Base-by-base conservation (phyloP, 2,797 vertebrate genomes). In the Girardinus metallicus region DNA sequence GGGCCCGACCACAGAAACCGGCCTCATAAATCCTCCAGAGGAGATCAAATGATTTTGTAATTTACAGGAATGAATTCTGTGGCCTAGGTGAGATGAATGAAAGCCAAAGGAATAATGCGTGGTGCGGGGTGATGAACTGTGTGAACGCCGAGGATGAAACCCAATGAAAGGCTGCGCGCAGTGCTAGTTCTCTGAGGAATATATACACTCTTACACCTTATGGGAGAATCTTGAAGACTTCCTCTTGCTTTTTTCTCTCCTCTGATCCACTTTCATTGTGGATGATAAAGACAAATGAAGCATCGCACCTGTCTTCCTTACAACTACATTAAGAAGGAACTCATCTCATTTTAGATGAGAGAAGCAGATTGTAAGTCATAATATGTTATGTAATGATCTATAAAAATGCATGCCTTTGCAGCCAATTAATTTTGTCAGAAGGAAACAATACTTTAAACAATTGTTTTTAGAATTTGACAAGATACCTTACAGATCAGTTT, bases 21-120 rank as follows among this genome's bases (percentile, higher is more conserved):
- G 87, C 82, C 77, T 79, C 75, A 70, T 90, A 90, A 91, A 91
- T 86, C 83, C 85, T 83, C 43, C 74, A 46, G 74, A 74, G 78
- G 83, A 80, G 91, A 92, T 80, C 41, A 79, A 83, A 68, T 55
- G 80, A 88, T 88, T 87, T 81, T 62, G 36, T 70, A 79, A 78
- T 77, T 76, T 72, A 74, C 44, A 64, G 62, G 73, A 57, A 53
- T 75, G 62, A 79, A 88, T 81, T 80, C 76, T 79, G 79, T 75
- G 41, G 43, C 60, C 43, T 6, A 73, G 57, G 55, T 72, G 73
- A 83, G 79, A 80, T 80, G 66, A 85, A 81, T 86, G 79, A 86
- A 88, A 87, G 83, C 82, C 76, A 74, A 78, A 55, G 75, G 73
- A 76, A 87, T 81, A 55, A 78, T 81, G 55, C 57, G 68, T 74